These are phyloP conservation scores for Epizoanthus ramosus DNA, from an alignment of 92 coral and sea anemone species.

Conservation along the genomic window DNA sequence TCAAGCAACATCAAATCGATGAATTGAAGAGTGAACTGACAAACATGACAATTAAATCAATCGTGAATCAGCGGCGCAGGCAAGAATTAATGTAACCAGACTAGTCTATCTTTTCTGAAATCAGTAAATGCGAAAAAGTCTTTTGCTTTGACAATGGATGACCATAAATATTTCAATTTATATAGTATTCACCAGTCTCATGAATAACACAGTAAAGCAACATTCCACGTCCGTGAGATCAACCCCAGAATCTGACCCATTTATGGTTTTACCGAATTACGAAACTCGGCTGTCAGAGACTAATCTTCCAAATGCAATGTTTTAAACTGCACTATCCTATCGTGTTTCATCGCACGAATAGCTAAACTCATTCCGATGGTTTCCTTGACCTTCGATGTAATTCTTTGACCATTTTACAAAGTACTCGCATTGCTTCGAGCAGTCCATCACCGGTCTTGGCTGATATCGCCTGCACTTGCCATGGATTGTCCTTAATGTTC, in stretches of 20 bases:
- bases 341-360: neutral
- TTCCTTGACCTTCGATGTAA: conserved; percentile 25
- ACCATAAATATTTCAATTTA: too few species aligned
- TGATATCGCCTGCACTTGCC: conserved; percentile 43
- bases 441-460: conserved; percentile 37
- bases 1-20: neutral
- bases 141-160: too few species aligned
- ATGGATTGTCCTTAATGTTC: conserved; percentile 36
- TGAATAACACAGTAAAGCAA: too few species aligned
- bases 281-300: neutral
- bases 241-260: too few species aligned
- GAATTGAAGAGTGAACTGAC: neutral
- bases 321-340: neutral
- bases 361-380: conserved; percentile 5
- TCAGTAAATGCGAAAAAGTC: neutral
- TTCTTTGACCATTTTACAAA: conserved; percentile 42
- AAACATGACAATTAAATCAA: neutral
- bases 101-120: neutral
- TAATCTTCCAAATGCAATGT: neutral
- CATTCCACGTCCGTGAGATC: too few species aligned
- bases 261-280: neutral
- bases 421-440: conserved; percentile 44
- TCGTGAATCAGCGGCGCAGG: neutral
- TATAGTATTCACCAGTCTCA: too few species aligned
- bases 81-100: neutral